Conservation (phyloP, 1,140 invertebrate genomes). For the Epicauta chinensis region DNA sequence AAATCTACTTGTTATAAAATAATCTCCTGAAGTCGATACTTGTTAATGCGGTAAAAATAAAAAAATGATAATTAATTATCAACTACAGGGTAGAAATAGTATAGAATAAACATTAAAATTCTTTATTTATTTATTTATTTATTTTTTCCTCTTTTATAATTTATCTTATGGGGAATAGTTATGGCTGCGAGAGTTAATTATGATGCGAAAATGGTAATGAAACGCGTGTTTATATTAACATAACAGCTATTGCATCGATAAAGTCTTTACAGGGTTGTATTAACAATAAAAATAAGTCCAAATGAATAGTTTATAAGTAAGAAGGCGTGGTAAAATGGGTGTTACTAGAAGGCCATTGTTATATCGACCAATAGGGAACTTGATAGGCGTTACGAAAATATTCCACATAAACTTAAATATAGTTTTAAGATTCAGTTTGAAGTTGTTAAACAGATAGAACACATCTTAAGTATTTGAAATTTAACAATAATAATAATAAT, state of each 20-base stretch:
- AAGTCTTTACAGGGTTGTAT: slow-evolving; percentile 11
- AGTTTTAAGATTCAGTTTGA: slow-evolving; percentile 9
- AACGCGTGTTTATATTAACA: slow-evolving; percentile 14
- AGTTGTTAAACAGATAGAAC: slow-evolving; percentile 9
- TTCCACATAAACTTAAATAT: slow-evolving; percentile 10
- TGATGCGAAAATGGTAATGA: slow-evolving; percentile 10
- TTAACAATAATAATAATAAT: too few species aligned
- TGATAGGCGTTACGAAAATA: not conserved
- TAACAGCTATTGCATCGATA: slow-evolving; percentile 6
- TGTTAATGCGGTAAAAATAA: too few species aligned
- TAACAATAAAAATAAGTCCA: slow-evolving; percentile 7
- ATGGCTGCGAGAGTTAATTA: slow-evolving; percentile 1
- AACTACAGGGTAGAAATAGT: too few species aligned
- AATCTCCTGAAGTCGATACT: too few species aligned
- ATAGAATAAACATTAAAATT: too few species aligned
- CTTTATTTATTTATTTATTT: too few species aligned
- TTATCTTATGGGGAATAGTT: too few species aligned
- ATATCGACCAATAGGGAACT: not conserved
- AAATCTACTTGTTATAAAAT: too few species aligned
- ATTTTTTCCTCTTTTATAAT: too few species aligned
- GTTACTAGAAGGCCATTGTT: slow-evolving; percentile 11
- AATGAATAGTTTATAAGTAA: slow-evolving; percentile 5
- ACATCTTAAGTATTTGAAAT: slow-evolving; percentile 4
- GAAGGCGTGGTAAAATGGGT: not conserved
- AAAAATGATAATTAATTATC: too few species aligned